Evolutionary conservation across 2,888 invertebrate species (phyloP).

Genomic region (Hypercompe scribonia): DNA sequence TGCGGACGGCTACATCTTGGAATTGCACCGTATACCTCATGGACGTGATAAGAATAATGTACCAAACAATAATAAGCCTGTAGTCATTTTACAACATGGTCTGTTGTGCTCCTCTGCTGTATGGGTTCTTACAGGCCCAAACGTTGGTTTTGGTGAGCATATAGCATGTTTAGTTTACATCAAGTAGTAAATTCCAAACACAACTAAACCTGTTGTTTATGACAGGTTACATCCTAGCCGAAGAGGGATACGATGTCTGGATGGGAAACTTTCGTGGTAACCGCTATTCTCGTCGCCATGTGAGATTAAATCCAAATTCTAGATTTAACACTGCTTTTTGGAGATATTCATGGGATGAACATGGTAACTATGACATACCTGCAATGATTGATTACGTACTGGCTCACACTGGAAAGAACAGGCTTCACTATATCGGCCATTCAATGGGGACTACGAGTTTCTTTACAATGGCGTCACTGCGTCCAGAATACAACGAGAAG

Average conservation of each 20-base stretch:
- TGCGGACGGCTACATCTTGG: constrained; percentile 91
- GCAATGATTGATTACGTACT: constrained; percentile 92
- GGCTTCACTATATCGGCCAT: constrained; percentile 93
- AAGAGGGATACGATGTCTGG: constrained; percentile 93
- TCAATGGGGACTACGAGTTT: constrained; percentile 90
- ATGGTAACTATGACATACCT: constrained; percentile 92
- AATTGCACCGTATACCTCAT: constrained; percentile 90
- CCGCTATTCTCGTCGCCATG: constrained; percentile 88
- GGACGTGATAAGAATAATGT: constrained; percentile 75
- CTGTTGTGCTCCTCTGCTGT: constrained; percentile 90
- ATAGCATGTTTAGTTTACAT: not conserved
- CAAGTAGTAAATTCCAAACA: not conserved
- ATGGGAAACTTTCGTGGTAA: constrained; percentile 94
- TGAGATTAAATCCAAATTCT: constrained; percentile 70
- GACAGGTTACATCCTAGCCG: constrained; percentile 86
- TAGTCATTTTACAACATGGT: constrained; percentile 90
- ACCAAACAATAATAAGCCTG: constrained; percentile 79
- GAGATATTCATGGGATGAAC: constrained; percentile 94
- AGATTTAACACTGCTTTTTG: constrained; percentile 84
- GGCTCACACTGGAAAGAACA: constrained; percentile 82
- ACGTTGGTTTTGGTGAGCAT: constrained; percentile 88
- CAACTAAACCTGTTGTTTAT: not conserved
- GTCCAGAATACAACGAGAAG: constrained; percentile 89
- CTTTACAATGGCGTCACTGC: constrained; percentile 88
- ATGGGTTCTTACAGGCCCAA: constrained; percentile 91